Evolutionary conservation across 1,140 invertebrate genomes (phyloP).

Genomic region (Brachionus calyciflorus): DNA sequence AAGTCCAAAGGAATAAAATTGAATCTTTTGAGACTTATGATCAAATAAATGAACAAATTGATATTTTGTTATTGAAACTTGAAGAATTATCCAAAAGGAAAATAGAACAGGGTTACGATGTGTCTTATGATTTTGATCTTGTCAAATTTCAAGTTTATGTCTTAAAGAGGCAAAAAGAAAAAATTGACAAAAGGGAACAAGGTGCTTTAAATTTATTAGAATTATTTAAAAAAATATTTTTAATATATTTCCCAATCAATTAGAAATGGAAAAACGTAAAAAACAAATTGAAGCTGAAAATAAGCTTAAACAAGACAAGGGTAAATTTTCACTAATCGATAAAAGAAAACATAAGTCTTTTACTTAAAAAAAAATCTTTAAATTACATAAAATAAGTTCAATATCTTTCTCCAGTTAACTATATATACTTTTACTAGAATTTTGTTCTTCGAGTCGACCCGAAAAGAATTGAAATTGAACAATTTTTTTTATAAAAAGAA

Average conservation of each 20-base stretch:
- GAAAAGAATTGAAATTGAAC: too few relatives aligned
- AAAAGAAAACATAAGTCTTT: too few relatives aligned
- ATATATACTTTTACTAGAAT: too few relatives aligned
- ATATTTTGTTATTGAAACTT: background rate
- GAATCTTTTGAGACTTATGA: background rate
- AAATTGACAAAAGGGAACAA: background rate
- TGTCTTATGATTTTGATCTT: conserved; percentile 5
- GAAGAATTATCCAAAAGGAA: background rate
- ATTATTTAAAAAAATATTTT: background rate
- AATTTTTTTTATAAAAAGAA: too few relatives aligned
- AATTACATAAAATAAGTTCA: too few relatives aligned
- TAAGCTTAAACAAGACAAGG: too few relatives aligned
- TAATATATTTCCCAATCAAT: background rate
- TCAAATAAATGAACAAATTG: background rate
- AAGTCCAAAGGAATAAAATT: background rate
- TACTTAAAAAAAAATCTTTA: too few relatives aligned
- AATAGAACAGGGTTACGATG: background rate
- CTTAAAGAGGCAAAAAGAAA: conserved; percentile 6
- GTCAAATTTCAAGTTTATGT: background rate
- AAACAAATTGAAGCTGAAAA: too few relatives aligned
- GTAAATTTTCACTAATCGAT: too few relatives aligned
- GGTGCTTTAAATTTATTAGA: background rate
- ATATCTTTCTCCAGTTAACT: too few relatives aligned
- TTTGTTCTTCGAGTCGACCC: too few relatives aligned
- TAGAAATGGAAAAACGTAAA: background rate